phyloP scores from a whole-genome alignment of 2,113 vertebrate species.

The Caloenas nicobarica region DNA sequence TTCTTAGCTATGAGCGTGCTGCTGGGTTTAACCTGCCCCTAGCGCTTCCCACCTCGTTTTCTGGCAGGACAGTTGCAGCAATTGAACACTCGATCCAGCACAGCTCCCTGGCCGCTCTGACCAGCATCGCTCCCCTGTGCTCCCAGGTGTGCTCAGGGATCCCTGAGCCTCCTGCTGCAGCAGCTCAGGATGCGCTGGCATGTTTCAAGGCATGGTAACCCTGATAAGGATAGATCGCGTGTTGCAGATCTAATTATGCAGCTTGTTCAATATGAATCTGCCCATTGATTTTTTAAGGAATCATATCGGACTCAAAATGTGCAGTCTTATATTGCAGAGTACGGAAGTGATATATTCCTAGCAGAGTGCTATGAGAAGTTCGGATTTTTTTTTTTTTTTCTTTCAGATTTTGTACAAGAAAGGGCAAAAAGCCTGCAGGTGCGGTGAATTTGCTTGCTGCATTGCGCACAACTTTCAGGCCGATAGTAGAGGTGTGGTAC shows the following conservation, averaged over 20 bases:
- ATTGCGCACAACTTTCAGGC: not conserved
- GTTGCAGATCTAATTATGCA: not conserved
- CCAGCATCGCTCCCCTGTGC: not conserved
- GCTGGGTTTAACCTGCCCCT: not conserved
- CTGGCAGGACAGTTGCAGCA: not conserved
- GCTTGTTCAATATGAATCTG: not conserved
- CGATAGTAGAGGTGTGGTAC: not conserved
- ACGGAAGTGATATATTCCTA: not conserved
- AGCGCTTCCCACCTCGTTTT: not conserved
- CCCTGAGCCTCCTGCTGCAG: not conserved
- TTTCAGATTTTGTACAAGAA: not conserved
- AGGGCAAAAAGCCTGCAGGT: not conserved
- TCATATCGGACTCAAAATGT: not conserved
- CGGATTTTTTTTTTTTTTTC: not conserved
- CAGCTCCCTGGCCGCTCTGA: not conserved
- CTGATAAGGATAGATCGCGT: not conserved
- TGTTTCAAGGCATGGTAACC: not conserved
- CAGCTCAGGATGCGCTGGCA: not conserved
- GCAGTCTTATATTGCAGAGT: not conserved
- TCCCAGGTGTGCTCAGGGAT: not conserved
- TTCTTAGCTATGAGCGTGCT: not conserved
- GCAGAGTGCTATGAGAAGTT: not conserved
- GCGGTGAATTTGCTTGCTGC: not conserved
- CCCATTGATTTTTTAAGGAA: not conserved
- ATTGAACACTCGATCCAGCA: not conserved